Conservation (phyloP, 2,113 vertebrate species). For the Symphodus melops region DNA sequence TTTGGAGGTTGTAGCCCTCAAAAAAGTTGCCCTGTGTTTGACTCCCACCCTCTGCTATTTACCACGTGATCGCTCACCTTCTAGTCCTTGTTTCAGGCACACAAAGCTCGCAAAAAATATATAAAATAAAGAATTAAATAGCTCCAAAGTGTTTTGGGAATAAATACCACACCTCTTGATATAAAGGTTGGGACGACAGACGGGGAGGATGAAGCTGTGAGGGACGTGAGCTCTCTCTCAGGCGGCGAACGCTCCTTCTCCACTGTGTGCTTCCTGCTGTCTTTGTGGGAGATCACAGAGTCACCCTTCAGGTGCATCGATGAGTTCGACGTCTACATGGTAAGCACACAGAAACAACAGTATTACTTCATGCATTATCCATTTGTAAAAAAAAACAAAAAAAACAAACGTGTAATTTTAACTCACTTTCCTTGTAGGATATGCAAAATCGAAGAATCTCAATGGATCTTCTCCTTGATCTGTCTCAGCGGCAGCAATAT, state of each 20-base stretch:
- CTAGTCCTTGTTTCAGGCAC: too few relatives aligned
- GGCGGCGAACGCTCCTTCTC: slow-evolving; percentile 96
- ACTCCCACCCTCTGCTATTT: too few relatives aligned
- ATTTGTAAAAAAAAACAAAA: too few relatives aligned
- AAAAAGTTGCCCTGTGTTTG: too few relatives aligned
- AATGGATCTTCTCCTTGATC: slow-evolving; percentile 75
- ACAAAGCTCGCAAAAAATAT: too few relatives aligned
- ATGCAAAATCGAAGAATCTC: slow-evolving; percentile 78
- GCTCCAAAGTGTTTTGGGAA: not conserved
- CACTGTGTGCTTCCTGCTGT: slow-evolving; percentile 93
- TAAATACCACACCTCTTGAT: slow-evolving; percentile 8
- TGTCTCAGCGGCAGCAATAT: slow-evolving; percentile 75
- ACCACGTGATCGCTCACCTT: too few relatives aligned
- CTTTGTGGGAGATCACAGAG: slow-evolving; percentile 93
- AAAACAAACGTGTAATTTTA: too few relatives aligned
- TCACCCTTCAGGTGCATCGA: slow-evolving; percentile 96
- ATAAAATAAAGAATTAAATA: too few relatives aligned
- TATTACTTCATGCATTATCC: not conserved
- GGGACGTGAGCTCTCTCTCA: slow-evolving; percentile 90
- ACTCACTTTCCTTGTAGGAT: slow-evolving; percentile 46
- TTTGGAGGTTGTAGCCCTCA: too few relatives aligned
- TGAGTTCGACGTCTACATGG: slow-evolving; percentile 97
- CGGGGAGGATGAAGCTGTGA: slow-evolving; percentile 63
- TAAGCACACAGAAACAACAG: slow-evolving; percentile 55
- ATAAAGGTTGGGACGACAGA: slow-evolving; percentile 59